Conservation (phyloP, 53 echinoderm and acorn worm species). For the Apostichopus leukothele region DNA sequence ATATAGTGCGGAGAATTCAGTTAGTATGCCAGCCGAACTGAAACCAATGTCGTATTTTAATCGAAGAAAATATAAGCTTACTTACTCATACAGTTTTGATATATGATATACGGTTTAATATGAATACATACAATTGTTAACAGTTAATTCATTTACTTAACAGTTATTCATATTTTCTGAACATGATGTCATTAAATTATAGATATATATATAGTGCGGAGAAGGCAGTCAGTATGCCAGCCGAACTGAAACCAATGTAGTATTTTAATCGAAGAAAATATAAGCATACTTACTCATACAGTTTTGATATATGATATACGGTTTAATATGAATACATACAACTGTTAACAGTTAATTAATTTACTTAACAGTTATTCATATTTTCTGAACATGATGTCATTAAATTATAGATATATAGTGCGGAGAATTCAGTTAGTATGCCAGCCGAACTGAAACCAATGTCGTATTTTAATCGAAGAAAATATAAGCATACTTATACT, state of each 20-base stretch:
- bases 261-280: too few species aligned
- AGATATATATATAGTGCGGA: not conserved
- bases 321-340: too few species aligned
- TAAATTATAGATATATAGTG: conserved; percentile 6
- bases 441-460: conserved; percentile 14
- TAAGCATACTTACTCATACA: too few species aligned
- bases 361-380: conserved; percentile 1
- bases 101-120: too few species aligned
- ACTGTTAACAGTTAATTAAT: not conserved
- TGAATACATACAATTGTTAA: too few species aligned
- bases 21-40: too few species aligned
- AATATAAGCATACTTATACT: conserved; percentile 8
- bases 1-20: too few species aligned
- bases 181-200: conserved; percentile 12
- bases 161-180: not conserved
- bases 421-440: not conserved
- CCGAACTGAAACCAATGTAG: too few species aligned
- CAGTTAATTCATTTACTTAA: not conserved
- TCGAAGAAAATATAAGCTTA: too few species aligned
- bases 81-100: too few species aligned
- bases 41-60: too few species aligned
- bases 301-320: too few species aligned
- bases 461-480: conserved; percentile 2
- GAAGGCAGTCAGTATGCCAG: not conserved
- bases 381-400: conserved; percentile 13